Conservation (phyloP, 2,797 vertebrate genomes). For the Anguilla megastoma region DNA sequence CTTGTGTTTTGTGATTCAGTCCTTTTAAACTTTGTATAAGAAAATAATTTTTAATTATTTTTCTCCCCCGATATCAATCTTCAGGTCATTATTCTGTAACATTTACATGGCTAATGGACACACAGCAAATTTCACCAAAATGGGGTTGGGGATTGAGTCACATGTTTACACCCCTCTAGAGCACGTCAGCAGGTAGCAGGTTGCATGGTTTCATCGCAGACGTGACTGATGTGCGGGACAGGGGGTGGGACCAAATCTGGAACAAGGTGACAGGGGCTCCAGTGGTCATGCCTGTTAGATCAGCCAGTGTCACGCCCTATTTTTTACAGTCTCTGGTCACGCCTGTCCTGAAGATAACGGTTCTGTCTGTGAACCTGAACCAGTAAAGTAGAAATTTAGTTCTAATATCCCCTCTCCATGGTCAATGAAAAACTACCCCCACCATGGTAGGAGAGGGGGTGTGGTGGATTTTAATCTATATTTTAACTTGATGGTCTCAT, state of each 20-base stretch:
- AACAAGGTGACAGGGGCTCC: neutral
- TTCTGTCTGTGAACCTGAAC: neutral
- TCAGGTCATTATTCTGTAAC: neutral
- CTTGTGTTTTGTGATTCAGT: conserved; percentile 10
- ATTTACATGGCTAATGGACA: neutral
- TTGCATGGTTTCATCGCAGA: neutral
- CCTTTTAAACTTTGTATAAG: neutral
- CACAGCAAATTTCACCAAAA: neutral
- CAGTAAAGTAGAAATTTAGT: neutral
- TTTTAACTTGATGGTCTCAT: neutral
- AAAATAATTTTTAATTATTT: neutral
- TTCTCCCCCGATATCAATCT: neutral
- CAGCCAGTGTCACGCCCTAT: neutral
- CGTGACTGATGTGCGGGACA: neutral
- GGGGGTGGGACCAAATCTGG: neutral
- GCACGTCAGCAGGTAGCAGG: neutral
- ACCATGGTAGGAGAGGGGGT: neutral
- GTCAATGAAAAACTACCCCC: neutral
- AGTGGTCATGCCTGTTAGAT: neutral
- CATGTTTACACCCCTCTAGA: neutral
- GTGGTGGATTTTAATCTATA: neutral
- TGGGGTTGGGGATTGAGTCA: neutral
- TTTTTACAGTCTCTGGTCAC: too few species aligned
- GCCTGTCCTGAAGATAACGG: neutral
- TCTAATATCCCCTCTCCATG: neutral